Evolutionary conservation across 2,888 invertebrate genomes (phyloP).

Genomic region (Macaria liturata): DNA sequence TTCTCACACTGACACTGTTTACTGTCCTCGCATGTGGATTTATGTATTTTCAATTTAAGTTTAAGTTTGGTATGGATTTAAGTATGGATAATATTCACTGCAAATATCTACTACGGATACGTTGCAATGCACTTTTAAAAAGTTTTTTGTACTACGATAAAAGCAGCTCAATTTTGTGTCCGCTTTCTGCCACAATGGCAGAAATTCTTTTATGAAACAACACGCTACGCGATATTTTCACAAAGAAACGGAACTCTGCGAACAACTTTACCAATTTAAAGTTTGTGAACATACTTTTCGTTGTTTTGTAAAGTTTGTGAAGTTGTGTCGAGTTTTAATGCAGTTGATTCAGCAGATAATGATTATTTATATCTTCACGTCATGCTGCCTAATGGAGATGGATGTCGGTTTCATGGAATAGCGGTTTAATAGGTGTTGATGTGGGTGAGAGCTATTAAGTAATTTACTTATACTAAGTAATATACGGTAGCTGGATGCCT

Average conservation of each 20-base stretch:
- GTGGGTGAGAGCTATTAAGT: too few species aligned
- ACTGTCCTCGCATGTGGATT: too few species aligned
- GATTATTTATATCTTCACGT: conserved; percentile 17
- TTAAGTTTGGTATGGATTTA: too few species aligned
- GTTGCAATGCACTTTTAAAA: background rate
- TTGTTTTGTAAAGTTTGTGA: conserved; percentile 32
- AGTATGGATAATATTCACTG: too few species aligned
- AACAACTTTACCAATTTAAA: conserved; percentile 41
- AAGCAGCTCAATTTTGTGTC: conserved; percentile 8
- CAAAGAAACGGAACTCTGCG: conserved; percentile 18
- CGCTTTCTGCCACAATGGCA: background rate
- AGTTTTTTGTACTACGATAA: background rate
- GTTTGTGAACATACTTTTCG: conserved; percentile 20
- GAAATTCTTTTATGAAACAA: conserved; percentile 11
- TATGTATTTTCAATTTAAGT: too few species aligned
- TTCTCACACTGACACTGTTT: too few species aligned
- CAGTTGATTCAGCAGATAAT: conserved; percentile 23
- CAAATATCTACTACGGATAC: too few species aligned
- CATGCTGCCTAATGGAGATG: conserved; percentile 14
- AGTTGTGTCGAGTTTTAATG: conserved; percentile 28
- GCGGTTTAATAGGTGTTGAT: background rate
- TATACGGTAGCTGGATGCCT: too few species aligned
- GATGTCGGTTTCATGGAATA: conserved; percentile 1
- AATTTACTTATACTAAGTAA: too few species aligned
- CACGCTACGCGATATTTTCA: conserved; percentile 36